A percentile compares a stretch with the other conserved stretches of the same genome.
phyloP scores from a whole-genome alignment of 1,140 invertebrate genomes.

The Battus philenor region DNA sequence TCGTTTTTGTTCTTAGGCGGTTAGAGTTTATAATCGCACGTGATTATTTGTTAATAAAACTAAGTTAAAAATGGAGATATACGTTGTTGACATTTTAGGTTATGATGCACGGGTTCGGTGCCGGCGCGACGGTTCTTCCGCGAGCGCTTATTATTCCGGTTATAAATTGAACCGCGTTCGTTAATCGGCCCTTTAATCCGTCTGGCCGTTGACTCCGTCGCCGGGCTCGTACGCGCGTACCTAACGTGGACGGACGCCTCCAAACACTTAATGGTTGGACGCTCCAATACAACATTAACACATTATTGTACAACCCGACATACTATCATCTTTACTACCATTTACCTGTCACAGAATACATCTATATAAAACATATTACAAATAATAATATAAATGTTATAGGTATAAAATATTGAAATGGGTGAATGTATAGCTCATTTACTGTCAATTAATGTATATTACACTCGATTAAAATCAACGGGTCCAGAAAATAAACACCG shows the following conservation, averaged over 20 bases:
- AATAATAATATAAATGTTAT: too few species aligned
- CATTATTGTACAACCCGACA: constrained; percentile 5
- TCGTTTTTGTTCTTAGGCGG: constrained; percentile 19
- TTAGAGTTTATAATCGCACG: constrained; percentile 19
- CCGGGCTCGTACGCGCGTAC: constrained; percentile 2
- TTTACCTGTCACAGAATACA: neutral
- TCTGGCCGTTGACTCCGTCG: constrained; percentile 66
- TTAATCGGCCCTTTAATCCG: constrained; percentile 71
- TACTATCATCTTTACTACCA: constrained; percentile 5
- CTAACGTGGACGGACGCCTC: too few species aligned
- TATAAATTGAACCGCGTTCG: constrained; percentile 67
- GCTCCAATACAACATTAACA: constrained; percentile 9
- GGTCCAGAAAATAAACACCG: too few species aligned
- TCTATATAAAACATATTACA: too few species aligned
- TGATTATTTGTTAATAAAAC: constrained; percentile 23
- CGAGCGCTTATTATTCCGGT: constrained; percentile 66
- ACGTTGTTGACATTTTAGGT: constrained; percentile 53
- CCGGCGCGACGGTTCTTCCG: constrained; percentile 42
- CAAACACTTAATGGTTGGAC: constrained; percentile 13
- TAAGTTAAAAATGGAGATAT: constrained; percentile 25
- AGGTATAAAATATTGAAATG: too few species aligned
- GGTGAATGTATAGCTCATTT: too few species aligned
- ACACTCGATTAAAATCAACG: too few species aligned
- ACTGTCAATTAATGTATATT: too few species aligned
- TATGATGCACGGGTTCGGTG: constrained; percentile 41